Percentiles rank a stretch among this genome's conserved stretches.
Evolutionary conservation across 1,140 invertebrate genomes (phyloP).

Genomic region (Lordiphosa stackelbergi): DNA sequence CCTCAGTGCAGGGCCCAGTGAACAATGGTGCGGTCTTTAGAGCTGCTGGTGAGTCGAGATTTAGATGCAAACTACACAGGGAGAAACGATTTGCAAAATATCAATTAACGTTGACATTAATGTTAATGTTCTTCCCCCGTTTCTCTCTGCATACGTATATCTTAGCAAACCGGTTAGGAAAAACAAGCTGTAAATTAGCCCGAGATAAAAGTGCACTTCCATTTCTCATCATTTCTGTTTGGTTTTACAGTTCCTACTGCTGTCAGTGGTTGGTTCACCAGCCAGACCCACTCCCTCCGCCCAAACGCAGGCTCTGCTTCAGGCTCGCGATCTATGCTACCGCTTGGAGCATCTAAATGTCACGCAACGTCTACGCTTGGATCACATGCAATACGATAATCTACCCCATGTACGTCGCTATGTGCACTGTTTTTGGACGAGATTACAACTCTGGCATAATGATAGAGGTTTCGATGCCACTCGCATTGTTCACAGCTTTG

Average conservation of each 20-base stretch:
- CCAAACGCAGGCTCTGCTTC: constrained; percentile 9
- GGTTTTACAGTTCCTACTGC: background rate
- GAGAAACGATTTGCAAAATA: too few species aligned
- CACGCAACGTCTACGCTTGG: constrained; percentile 12
- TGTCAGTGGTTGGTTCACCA: background rate
- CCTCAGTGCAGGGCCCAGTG: too few species aligned
- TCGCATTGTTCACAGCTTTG: constrained; percentile 19
- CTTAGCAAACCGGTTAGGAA: background rate
- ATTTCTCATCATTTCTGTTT: background rate
- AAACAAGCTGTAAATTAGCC: background rate
- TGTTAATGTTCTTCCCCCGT: too few species aligned
- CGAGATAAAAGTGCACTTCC: background rate
- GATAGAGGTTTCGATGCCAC: constrained; percentile 13
- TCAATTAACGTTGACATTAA: too few species aligned
- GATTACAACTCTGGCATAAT: constrained; percentile 25
- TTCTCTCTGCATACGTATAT: too few species aligned
- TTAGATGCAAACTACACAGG: too few species aligned
- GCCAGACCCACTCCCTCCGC: background rate
- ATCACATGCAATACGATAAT: constrained; percentile 17
- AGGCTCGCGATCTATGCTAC: constrained; percentile 14
- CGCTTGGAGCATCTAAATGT: background rate
- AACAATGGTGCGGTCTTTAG: too few species aligned
- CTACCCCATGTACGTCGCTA: constrained; percentile 11
- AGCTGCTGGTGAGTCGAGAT: too few species aligned
- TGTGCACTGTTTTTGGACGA: constrained; percentile 32